Base-by-base conservation (phyloP, 2,113 vertebrate genomes). In the Syngnathus typhle region DNA sequence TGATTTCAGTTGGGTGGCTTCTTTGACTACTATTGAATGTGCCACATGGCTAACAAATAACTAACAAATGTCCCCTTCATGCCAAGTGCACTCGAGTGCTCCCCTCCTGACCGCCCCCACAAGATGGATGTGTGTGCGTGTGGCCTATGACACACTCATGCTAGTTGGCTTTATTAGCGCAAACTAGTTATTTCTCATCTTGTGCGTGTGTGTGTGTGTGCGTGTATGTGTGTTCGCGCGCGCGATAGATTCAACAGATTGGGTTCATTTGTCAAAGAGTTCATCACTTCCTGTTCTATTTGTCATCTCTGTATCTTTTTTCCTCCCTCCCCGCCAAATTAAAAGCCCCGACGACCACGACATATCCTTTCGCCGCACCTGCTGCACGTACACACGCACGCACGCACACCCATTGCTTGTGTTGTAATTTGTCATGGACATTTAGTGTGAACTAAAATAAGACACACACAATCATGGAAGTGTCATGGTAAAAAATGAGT, bases 91-190 rank as follows among this genome's bases (percentile, higher is more conserved):
- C 70, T 1, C 10, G 7, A 47, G 16, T 7, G 52, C n/a, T 23
- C 44, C 46, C 9, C 46, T 4, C 18, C 63, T 12, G 4, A 3
- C 47, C 47, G 3, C 18, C 7, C 67, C 69, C 71, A 71, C 55
- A 88, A 88, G 88, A 89, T 85, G 82, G 81, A 88, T 89, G 85
- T 75, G 74, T 80, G 80, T 77, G 79, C 84, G 81, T 85, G 85
- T 87, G 85, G 79, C 74, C 76, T 87, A 86, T 88, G 87, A 87
- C 87, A 89, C 82, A 70, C 80, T 86, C 84, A 84, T 79, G 74
- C 88, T 86, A 84, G 85, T 89, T 85, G 83, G 88, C 85, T 90
- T 91, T 91, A 91, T 91, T 91, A 91, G 90, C 87, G 79, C 82
- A 86, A 87, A 88, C 82, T 86, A 89, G 88, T 90, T 91, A 87